These are phyloP conservation scores for Lontra canadensis DNA, from an alignment of 2,113 vertebrate genomes.

Conservation along the genomic window DNA sequence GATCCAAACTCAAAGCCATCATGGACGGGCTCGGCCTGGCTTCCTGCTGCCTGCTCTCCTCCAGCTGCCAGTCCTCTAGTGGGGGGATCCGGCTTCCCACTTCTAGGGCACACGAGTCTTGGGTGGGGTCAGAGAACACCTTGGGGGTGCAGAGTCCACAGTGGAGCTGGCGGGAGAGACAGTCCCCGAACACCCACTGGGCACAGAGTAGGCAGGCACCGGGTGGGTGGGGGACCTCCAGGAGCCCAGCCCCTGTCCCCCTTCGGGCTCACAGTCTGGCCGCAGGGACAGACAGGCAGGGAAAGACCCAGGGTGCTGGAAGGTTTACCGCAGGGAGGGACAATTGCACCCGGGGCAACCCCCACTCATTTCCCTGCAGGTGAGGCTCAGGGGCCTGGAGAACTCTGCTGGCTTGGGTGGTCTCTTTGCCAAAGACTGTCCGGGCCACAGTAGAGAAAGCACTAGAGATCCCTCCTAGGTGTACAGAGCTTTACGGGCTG, in stretches of 20 bases:
- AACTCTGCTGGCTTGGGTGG: not conserved
- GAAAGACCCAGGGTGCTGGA: not conserved
- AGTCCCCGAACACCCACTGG: not conserved
- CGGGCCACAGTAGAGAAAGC: not conserved
- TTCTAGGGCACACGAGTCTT: not conserved
- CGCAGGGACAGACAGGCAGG: not conserved
- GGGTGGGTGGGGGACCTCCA: not conserved
- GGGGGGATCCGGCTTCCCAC: slow-evolving; percentile 56
- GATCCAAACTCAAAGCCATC: slow-evolving; percentile 67
- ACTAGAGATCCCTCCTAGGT: not conserved
- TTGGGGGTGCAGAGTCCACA: not conserved
- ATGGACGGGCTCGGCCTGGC: slow-evolving; percentile 46
- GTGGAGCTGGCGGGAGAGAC: not conserved
- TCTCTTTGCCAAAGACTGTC: not conserved
- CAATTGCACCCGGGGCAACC: not conserved
- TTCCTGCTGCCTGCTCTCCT: slow-evolving; percentile 67
- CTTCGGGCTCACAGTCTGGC: not conserved
- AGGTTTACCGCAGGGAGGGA: not conserved
- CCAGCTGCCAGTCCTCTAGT: slow-evolving; percentile 41
- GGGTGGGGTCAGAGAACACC: not conserved
- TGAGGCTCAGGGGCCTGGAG: not conserved
- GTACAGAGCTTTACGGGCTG: slow-evolving; percentile 38
- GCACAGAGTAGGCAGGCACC: not conserved
- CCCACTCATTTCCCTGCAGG: not conserved
- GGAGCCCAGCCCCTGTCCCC: not conserved